Conservation (phyloP, 2,797 vertebrate genomes). For the Anguilla pacifica region DNA sequence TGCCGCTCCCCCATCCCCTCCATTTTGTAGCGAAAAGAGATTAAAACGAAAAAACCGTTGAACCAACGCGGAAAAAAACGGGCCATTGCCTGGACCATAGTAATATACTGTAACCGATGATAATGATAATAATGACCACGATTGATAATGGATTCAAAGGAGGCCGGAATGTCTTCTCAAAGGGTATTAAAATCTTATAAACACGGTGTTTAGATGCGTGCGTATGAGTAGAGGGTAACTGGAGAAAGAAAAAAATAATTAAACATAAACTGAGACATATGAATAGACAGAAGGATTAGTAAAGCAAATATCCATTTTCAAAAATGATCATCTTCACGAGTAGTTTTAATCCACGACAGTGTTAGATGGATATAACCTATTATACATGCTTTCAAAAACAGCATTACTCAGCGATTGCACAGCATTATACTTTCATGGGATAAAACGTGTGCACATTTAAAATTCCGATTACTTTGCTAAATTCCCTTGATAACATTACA, state of each 20-base stretch:
- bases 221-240: background rate
- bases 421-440: background rate
- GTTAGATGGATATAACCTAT: background rate
- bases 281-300: background rate
- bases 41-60: constrained; percentile 6
- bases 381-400: background rate
- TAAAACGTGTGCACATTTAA: background rate
- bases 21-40: constrained; percentile 78
- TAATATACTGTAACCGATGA: constrained; percentile 30
- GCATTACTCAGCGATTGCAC: background rate
- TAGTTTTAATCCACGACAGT: constrained; percentile 3
- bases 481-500: background rate
- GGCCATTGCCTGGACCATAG: constrained; percentile 15
- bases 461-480: background rate
- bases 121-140: constrained; percentile 43
- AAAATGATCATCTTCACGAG: background rate
- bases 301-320: background rate
- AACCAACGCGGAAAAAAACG: constrained; percentile 26
- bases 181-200: background rate
- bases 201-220: background rate
- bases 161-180: constrained; percentile 2
- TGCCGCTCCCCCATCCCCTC: constrained; percentile 87
- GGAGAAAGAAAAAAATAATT: background rate
- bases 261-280: constrained; percentile 15
- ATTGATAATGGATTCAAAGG: constrained; percentile 33